phyloP scores from a whole-genome alignment of 1,140 invertebrate genomes.

The Sycophila sp. region DNA sequence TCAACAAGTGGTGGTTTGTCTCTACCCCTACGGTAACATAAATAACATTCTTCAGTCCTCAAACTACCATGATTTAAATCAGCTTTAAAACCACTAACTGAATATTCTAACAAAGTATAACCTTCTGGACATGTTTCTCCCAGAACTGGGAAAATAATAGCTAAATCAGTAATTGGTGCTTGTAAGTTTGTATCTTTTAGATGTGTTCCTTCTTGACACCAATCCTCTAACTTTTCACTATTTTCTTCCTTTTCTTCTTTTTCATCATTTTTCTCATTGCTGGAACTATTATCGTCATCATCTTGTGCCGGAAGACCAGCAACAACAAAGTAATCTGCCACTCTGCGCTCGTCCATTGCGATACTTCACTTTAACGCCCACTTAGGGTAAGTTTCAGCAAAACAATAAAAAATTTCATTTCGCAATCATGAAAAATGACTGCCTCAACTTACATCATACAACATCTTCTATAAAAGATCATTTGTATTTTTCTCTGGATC shows the following conservation, averaged over 20 bases:
- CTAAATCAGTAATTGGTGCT: slow-evolving; percentile 94
- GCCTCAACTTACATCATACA: slow-evolving; percentile 27
- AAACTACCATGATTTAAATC: slow-evolving; percentile 98
- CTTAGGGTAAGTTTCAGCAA: slow-evolving; percentile 20
- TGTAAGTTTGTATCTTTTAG: slow-evolving; percentile 78
- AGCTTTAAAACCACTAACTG: slow-evolving; percentile 86
- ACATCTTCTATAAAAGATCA: neutral
- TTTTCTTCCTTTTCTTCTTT: slow-evolving; percentile 50
- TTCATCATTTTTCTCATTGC: slow-evolving; percentile 43
- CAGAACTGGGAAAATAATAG: slow-evolving; percentile 89
- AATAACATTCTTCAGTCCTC: slow-evolving; percentile 89
- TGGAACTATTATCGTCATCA: neutral
- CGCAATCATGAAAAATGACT: slow-evolving; percentile 31
- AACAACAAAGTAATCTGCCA: slow-evolving; percentile 97
- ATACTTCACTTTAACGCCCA: slow-evolving; percentile 25
- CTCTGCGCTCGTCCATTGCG: slow-evolving; percentile 81
- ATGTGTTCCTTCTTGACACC: slow-evolving; percentile 81
- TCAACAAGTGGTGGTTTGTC: slow-evolving; percentile 97
- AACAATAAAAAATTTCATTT: slow-evolving; percentile 35
- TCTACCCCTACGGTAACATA: slow-evolving; percentile 90
- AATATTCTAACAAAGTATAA: slow-evolving; percentile 84
- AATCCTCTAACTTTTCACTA: slow-evolving; percentile 77
- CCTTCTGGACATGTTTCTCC: slow-evolving; percentile 86
- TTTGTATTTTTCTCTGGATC: neutral
- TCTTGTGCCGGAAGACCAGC: slow-evolving; percentile 88